Conservation (phyloP, 2,113 vertebrate species). For the Channa maculata region DNA sequence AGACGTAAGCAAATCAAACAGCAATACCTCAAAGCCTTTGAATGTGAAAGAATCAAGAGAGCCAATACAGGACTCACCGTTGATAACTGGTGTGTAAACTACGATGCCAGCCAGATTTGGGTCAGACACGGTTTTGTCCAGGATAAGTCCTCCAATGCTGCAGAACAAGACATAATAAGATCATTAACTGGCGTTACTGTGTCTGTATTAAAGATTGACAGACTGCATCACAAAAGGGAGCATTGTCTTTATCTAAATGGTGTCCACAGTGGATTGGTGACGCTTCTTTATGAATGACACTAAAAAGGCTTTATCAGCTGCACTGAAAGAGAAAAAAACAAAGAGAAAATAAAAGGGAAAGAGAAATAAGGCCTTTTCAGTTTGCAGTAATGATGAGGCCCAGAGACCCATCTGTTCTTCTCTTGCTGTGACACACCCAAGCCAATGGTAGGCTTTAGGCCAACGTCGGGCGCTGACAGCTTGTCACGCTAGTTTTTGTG, state of each 20-base stretch:
- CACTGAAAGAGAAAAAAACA: too few species aligned
- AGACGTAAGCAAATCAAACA: slow-evolving; percentile 5
- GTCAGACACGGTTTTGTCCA: slow-evolving; percentile 97
- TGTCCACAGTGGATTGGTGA: slow-evolving; percentile 7
- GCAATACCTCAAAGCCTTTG: not conserved
- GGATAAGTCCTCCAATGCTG: slow-evolving; percentile 98
- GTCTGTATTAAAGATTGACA: not conserved
- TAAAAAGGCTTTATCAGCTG: not conserved
- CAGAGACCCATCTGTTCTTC: too few species aligned
- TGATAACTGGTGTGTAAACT: slow-evolving; percentile 97
- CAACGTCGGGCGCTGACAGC: too few species aligned
- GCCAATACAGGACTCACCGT: slow-evolving; percentile 85
- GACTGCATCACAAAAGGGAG: not conserved
- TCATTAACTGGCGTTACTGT: slow-evolving; percentile 20
- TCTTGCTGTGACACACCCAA: too few species aligned
- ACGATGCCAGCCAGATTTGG: slow-evolving; percentile 96
- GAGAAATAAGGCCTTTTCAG: too few species aligned
- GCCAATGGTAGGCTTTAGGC: too few species aligned
- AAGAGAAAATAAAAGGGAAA: too few species aligned
- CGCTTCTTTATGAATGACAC: slow-evolving; percentile 5
- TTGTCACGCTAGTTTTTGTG: too few species aligned
- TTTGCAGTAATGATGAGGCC: too few species aligned
- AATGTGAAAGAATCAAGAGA: not conserved
- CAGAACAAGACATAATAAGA: slow-evolving; percentile 51
- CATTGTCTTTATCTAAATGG: slow-evolving; percentile 20